Evolutionary conservation across 1,140 invertebrate genomes (phyloP).

Genomic region (Aradophagus sp.): DNA sequence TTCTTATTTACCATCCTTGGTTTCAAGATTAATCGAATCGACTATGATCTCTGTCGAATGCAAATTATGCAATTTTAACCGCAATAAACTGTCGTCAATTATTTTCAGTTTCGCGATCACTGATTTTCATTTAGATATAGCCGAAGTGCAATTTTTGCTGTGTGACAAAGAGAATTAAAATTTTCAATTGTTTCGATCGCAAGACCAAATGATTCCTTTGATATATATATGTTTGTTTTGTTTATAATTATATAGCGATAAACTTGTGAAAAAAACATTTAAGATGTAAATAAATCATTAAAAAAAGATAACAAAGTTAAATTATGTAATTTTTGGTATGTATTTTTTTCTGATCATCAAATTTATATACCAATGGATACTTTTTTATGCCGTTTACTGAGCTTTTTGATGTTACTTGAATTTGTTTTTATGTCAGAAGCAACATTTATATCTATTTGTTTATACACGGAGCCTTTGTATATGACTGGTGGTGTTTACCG

Average conservation of each 20-base stretch:
- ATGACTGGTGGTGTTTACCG: no score
- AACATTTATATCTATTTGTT: no score
- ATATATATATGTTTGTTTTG: constrained; percentile 2
- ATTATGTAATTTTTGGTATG: constrained; percentile 17
- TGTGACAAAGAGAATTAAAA: constrained; percentile 29
- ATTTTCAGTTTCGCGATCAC: constrained; percentile 14
- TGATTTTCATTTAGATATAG: constrained; percentile 22
- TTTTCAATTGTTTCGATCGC: constrained; percentile 22
- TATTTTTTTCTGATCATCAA: constrained; percentile 12
- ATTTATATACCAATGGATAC: constrained; percentile 9
- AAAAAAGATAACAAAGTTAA: constrained; percentile 8
- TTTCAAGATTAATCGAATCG: constrained; percentile 27
- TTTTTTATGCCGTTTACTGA: no score
- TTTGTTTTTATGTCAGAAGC: constrained; percentile 5
- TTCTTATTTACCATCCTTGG: not conserved
- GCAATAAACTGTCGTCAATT: constrained; percentile 8
- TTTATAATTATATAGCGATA: constrained; percentile 17
- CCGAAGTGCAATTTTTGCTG: constrained; percentile 46
- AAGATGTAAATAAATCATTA: constrained; percentile 42
- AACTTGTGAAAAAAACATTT: constrained; percentile 25
- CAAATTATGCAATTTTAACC: constrained; percentile 9
- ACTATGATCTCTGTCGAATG: constrained; percentile 33
- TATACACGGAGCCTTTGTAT: no score
- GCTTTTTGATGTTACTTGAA: constrained; percentile 16
- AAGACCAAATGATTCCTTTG: constrained; percentile 9